Conservation (phyloP, 2,797 vertebrate species). For the Telmatherina bonti region DNA sequence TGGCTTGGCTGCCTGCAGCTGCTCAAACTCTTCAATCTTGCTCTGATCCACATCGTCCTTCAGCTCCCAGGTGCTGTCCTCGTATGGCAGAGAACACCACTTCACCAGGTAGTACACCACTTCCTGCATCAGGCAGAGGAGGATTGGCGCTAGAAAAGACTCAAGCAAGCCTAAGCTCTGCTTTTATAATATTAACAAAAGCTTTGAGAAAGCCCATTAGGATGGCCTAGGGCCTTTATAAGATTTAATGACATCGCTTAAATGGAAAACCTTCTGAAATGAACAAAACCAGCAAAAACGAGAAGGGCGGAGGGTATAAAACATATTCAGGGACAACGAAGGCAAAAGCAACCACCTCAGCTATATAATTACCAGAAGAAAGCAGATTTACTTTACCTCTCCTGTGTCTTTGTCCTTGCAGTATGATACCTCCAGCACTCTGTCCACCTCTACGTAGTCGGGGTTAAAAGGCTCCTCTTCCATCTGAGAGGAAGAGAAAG, state of each 20-base stretch:
- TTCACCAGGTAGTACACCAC: conserved; percentile 99
- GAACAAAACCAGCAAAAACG: conserved; percentile 23
- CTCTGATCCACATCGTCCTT: conserved; percentile 97
- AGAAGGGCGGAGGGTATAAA: conserved; percentile 11
- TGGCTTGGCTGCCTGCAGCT: conserved; percentile 92
- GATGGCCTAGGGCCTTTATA: conserved; percentile 73
- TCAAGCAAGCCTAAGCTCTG: conserved; percentile 54
- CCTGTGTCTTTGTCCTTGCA: conserved; percentile 98
- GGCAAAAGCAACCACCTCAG: conserved; percentile 23
- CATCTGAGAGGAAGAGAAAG: conserved; percentile 84
- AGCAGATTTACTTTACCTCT: conserved; percentile 86
- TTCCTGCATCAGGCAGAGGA: conserved; percentile 86
- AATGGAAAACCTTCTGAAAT: conserved; percentile 54
- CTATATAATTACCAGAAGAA: conserved; percentile 52
- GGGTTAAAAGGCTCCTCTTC: conserved; percentile 99
- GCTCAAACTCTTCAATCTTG: conserved; percentile 99
- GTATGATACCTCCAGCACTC: conserved; percentile 98
- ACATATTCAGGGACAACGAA: conserved; percentile 30
- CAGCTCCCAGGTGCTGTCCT: conserved; percentile 99
- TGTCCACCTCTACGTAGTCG: conserved; percentile 97
- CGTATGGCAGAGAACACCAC: conserved; percentile 98
- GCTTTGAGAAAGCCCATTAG: conserved; percentile 68
- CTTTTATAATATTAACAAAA: conserved; percentile 72
- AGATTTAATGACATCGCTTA: conserved; percentile 65
- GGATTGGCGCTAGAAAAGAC: conserved; percentile 66